phyloP scores from a whole-genome alignment of 2,888 invertebrate genomes.

The Dryocosmus kuriphilus region DNA sequence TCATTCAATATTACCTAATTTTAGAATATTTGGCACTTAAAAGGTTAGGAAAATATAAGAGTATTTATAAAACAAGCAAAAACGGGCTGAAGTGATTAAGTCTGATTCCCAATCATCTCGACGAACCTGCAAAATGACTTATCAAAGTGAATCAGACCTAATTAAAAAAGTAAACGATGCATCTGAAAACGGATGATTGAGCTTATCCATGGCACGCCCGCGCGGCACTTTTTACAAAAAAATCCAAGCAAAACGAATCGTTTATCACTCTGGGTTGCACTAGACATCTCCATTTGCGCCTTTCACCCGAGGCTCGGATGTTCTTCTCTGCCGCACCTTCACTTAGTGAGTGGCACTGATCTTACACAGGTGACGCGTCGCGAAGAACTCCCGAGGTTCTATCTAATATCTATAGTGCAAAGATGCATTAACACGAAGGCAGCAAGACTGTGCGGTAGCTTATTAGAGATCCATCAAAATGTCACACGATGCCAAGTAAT shows the following conservation, averaged over 20 bases:
- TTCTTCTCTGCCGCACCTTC: constrained; percentile 18
- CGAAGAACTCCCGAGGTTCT: not conserved
- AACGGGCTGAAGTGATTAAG: not conserved
- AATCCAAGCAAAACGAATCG: constrained; percentile 14
- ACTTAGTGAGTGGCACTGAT: constrained; percentile 33
- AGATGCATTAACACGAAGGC: constrained; percentile 24
- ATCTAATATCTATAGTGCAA: not conserved
- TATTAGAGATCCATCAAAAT: constrained; percentile 34
- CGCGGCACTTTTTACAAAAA: constrained; percentile 15
- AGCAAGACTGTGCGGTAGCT: constrained; percentile 4
- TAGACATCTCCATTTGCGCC: constrained; percentile 33
- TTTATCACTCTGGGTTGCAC: constrained; percentile 22
- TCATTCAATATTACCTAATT: too few relatives aligned
- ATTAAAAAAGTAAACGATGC: not conserved
- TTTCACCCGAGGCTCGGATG: constrained; percentile 5
- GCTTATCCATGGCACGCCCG: constrained; percentile 4
- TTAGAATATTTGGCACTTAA: too few relatives aligned
- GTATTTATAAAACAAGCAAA: not conserved
- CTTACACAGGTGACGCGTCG: constrained; percentile 30
- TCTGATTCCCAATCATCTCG: not conserved
- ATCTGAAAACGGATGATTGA: constrained; percentile 1
- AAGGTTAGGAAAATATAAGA: too few relatives aligned
- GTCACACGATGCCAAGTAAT: not conserved
- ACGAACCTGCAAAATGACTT: not conserved
- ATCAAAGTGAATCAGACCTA: not conserved